Conservation (phyloP, 2,888 invertebrate genomes). For the Andrena praecox region DNA sequence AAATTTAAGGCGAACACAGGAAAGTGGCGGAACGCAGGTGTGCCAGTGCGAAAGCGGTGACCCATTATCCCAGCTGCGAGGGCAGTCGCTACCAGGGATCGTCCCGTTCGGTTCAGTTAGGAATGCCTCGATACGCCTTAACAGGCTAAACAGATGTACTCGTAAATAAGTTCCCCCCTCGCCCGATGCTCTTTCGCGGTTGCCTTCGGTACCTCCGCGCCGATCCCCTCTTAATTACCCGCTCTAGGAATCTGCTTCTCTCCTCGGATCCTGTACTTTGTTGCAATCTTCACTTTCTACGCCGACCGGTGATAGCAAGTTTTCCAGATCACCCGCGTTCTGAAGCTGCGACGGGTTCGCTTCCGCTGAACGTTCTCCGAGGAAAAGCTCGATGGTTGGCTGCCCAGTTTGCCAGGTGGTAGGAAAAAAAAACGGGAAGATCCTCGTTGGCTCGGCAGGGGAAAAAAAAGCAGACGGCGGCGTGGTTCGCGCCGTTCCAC, state of each 20-base stretch:
- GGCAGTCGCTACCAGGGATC: slow-evolving; percentile 67
- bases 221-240: slow-evolving; percentile 49
- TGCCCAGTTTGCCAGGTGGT: not conserved
- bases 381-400: not conserved
- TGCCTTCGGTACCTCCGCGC: slow-evolving; percentile 28
- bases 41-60: slow-evolving; percentile 81
- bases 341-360: not conserved
- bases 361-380: not conserved
- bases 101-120: slow-evolving; percentile 56
- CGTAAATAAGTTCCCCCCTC: slow-evolving; percentile 63
- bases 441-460: not conserved
- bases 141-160: slow-evolving; percentile 69
- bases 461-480: slow-evolving; percentile 16
- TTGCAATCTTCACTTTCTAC: slow-evolving; percentile 23
- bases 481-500: slow-evolving; percentile 62
- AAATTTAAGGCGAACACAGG: slow-evolving; percentile 40
- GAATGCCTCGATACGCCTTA: slow-evolving; percentile 70
- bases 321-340: too few relatives aligned
- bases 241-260: slow-evolving; percentile 35
- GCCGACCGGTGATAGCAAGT: not conserved
- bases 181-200: slow-evolving; percentile 53
- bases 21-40: slow-evolving; percentile 72
- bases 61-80: slow-evolving; percentile 81
- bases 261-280: not conserved
- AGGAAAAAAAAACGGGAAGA: slow-evolving; percentile 5